phyloP scores from a whole-genome alignment of 2,888 invertebrate species.

The Lochmaea capreae region DNA sequence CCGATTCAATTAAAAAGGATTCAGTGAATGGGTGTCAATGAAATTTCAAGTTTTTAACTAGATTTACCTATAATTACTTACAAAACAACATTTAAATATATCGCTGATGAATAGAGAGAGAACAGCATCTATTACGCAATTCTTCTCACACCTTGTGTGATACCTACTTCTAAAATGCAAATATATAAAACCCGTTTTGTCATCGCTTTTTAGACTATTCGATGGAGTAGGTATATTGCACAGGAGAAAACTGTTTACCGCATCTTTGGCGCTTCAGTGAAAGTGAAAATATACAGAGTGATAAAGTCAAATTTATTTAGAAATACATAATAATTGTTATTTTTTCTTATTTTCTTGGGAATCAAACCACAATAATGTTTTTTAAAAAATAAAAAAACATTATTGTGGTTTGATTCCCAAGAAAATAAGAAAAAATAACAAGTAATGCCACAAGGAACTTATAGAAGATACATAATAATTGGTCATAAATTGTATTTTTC shows the following conservation, averaged over 20 bases:
- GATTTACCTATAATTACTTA: constrained; percentile 3
- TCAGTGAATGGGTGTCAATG: not conserved
- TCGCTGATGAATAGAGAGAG: not conserved
- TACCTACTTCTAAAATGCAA: constrained; percentile 19
- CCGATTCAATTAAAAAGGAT: too few species aligned
- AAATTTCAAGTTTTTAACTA: not conserved
- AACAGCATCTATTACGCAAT: constrained; percentile 10
- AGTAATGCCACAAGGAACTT: too few species aligned
- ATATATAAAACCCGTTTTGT: constrained; percentile 24
- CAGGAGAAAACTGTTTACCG: constrained; percentile 25
- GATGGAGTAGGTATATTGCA: not conserved
- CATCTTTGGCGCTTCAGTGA: constrained; percentile 15
- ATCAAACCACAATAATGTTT: too few species aligned
- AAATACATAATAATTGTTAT: too few species aligned
- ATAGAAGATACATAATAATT: too few species aligned
- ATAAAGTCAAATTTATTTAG: not conserved
- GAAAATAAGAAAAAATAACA: too few species aligned
- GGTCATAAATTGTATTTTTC: too few species aligned
- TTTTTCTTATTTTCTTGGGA: too few species aligned
- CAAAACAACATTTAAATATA: not conserved
- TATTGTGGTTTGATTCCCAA: too few species aligned
- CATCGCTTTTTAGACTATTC: constrained; percentile 20
- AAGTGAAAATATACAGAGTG: not conserved
- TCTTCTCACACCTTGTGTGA: constrained; percentile 28
- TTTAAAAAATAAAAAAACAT: too few species aligned